A percentile compares a stretch with the other conserved stretches of the same genome.
These are phyloP conservation scores for Thamnaconus septentrionalis DNA, from an alignment of 2,113 vertebrate genomes.

Conservation along the genomic window DNA sequence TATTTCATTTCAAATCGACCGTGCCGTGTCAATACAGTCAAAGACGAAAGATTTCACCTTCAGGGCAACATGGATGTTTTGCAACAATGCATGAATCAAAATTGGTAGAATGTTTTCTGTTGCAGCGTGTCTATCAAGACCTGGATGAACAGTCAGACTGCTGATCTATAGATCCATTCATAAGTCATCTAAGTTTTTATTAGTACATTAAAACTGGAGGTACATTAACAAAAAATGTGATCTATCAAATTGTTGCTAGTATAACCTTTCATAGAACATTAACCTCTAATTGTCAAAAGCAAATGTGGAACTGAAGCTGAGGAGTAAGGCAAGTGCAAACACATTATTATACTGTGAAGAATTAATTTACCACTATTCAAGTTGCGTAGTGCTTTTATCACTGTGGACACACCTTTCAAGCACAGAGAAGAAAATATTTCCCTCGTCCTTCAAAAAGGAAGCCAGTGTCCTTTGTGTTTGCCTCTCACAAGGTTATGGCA, in stretches of 20 bases:
- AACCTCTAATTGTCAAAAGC: slow-evolving; percentile 16
- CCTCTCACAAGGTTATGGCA: slow-evolving; percentile 63
- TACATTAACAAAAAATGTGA: background rate
- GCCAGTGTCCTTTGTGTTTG: slow-evolving; percentile 40
- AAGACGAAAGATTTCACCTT: background rate
- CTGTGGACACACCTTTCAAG: slow-evolving; percentile 11
- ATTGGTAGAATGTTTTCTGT: no score
- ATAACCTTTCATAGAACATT: background rate
- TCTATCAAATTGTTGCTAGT: background rate
- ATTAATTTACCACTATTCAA: no score
- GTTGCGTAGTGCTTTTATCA: no score
- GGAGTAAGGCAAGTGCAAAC: slow-evolving; percentile 3
- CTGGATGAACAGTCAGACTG: no score
- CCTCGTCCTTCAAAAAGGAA: slow-evolving; percentile 17
- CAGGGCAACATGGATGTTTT: background rate
- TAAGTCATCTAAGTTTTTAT: no score
- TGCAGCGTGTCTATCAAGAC: no score
- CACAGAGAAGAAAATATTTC: slow-evolving; percentile 26
- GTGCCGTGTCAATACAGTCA: no score
- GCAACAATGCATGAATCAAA: no score
- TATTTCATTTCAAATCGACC: no score
- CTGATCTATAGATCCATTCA: no score
- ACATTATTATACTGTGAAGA: background rate
- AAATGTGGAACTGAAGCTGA: no score
- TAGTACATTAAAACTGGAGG: no score